Percentiles rank a stretch among this genome's conserved stretches.
phyloP scores from a whole-genome alignment of 1,140 invertebrate genomes.

The Sarcophaga peregrina region DNA sequence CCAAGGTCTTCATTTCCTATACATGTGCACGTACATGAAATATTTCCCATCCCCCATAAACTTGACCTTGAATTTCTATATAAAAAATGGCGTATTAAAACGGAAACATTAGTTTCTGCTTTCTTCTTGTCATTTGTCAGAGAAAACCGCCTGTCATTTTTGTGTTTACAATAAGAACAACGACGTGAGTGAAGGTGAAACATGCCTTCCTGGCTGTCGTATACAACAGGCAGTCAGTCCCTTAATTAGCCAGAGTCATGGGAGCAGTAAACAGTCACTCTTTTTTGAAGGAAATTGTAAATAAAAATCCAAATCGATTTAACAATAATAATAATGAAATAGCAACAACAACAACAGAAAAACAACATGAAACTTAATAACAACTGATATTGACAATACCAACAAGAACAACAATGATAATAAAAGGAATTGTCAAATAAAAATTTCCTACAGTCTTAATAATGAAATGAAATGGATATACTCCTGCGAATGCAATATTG shows the following conservation, averaged over 20 bases:
- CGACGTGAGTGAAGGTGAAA: neutral
- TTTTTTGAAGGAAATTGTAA: conserved; percentile 29
- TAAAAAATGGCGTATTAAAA: conserved; percentile 16
- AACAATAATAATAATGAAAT: neutral
- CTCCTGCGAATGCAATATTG: too few species aligned
- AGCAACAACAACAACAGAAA: too few species aligned
- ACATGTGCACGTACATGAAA: too few species aligned
- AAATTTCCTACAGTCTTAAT: neutral
- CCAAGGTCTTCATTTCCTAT: neutral
- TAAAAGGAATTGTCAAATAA: neutral
- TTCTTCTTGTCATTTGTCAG: conserved; percentile 2
- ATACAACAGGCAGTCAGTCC: too few species aligned
- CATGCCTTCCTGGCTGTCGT: neutral
- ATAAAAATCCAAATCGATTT: conserved; percentile 30
- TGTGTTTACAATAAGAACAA: neutral
- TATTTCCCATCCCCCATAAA: neutral
- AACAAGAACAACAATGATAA: neutral
- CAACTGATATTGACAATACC: too few species aligned
- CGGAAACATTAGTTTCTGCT: neutral
- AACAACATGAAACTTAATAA: too few species aligned
- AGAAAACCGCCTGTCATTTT: neutral
- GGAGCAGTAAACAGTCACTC: neutral
- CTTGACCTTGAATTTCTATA: neutral
- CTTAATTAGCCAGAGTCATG: too few species aligned
- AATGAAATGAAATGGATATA: neutral